These are phyloP conservation scores for Girardinichthys multiradiatus DNA, from an alignment of 2,113 vertebrate species.

Conservation along the genomic window DNA sequence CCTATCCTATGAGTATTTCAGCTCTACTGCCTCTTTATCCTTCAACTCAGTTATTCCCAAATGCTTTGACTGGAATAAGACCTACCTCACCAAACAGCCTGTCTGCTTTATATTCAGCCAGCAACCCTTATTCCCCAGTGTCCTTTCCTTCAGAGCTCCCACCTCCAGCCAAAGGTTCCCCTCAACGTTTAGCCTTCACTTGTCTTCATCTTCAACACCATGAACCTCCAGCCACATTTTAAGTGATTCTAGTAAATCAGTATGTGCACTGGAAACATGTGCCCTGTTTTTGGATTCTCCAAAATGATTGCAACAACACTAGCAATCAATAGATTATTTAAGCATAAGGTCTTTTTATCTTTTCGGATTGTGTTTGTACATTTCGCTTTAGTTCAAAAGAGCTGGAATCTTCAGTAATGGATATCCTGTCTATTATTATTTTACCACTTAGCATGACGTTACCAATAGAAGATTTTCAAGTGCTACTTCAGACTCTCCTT, in stretches of 20 bases:
- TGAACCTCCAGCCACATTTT: background rate
- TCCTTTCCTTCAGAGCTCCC: background rate
- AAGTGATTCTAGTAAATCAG: background rate
- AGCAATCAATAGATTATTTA: background rate
- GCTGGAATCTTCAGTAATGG: background rate
- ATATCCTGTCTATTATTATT: background rate
- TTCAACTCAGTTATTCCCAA: background rate
- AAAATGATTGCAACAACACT: background rate
- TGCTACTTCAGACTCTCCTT: background rate
- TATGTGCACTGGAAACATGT: background rate
- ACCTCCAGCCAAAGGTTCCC: background rate
- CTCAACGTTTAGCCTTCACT: background rate
- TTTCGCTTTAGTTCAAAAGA: background rate
- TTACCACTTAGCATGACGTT: background rate
- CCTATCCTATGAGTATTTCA: background rate
- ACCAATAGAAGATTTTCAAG: background rate
- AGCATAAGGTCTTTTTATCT: background rate
- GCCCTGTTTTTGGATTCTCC: conserved; percentile 5
- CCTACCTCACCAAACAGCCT: background rate
- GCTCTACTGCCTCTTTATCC: background rate
- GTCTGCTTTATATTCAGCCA: conserved; percentile 25
- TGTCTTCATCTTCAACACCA: conserved; percentile 1
- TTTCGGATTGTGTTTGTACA: background rate
- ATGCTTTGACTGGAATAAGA: background rate
- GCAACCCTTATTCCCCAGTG: conserved; percentile 1